Percentiles rank a stretch among this genome's conserved stretches.
These are phyloP conservation scores for Pandemis heparana DNA, from an alignment of 2,888 invertebrate genomes.

Conservation along the genomic window DNA sequence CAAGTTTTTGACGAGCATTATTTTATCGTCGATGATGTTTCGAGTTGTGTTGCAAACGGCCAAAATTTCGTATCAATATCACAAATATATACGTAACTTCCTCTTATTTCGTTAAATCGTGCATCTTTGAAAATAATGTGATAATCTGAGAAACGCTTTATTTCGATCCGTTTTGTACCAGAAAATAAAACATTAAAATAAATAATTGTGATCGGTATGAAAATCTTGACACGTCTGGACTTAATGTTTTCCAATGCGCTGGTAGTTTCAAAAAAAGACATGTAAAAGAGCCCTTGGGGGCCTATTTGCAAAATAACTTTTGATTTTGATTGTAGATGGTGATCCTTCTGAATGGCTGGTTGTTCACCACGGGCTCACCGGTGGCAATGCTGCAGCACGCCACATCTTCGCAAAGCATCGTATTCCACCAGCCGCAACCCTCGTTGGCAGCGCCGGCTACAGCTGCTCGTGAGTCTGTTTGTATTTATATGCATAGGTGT, in stretches of 20 bases:
- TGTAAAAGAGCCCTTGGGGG: too few relatives aligned
- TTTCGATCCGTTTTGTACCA: neutral
- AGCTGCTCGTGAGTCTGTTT: slow-evolving; percentile 48
- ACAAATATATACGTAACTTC: too few relatives aligned
- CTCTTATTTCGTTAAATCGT: too few relatives aligned
- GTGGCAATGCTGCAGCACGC: slow-evolving; percentile 76
- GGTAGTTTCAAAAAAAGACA: too few relatives aligned
- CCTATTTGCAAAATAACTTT: too few relatives aligned
- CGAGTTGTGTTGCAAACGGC: too few relatives aligned
- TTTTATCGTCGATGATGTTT: too few relatives aligned
- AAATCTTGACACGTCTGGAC: neutral
- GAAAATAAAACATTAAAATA: too few relatives aligned
- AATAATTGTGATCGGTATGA: neutral
- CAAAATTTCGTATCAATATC: too few relatives aligned
- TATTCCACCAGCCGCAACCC: slow-evolving; percentile 62
- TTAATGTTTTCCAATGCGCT: neutral
- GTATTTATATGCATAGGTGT: too few relatives aligned
- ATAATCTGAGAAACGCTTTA: neutral
- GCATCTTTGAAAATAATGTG: too few relatives aligned
- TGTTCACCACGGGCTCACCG: slow-evolving; percentile 59
- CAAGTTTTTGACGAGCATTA: too few relatives aligned
- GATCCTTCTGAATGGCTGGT: slow-evolving; percentile 59
- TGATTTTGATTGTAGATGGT: slow-evolving; percentile 60
- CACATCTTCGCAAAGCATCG: slow-evolving; percentile 74
- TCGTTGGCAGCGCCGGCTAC: slow-evolving; percentile 49